phyloP scores from a whole-genome alignment of 2,113 vertebrate species.

The Apeltes quadracus region DNA sequence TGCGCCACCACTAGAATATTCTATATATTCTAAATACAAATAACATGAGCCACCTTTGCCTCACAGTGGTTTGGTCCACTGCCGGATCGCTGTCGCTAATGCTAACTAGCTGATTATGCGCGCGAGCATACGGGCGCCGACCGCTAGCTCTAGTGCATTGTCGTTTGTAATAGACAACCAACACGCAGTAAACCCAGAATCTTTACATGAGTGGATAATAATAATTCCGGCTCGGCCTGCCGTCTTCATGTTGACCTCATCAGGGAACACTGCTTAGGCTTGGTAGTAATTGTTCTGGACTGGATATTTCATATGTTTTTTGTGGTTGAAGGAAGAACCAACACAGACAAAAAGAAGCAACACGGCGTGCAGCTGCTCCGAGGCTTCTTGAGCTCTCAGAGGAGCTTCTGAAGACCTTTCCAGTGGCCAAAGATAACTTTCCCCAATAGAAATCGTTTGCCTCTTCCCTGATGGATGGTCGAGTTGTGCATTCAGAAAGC shows the following conservation, averaged over 20 bases:
- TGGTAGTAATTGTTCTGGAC: constrained; percentile 6
- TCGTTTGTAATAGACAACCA: no score
- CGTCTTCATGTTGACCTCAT: constrained; percentile 42
- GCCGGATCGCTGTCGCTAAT: no score
- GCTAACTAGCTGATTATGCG: no score
- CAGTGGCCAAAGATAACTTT: not conserved
- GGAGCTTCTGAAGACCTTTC: not conserved
- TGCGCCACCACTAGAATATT: no score
- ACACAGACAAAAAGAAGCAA: not conserved
- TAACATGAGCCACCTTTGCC: no score
- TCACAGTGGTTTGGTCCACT: no score
- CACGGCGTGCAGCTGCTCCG: not conserved
- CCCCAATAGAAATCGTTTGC: not conserved
- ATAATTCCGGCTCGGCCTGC: no score
- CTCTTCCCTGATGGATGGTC: not conserved
- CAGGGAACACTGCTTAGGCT: constrained; percentile 2
- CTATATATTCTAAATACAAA: no score
- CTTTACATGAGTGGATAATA: no score
- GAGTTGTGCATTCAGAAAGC: not conserved
- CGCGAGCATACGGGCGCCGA: no score
- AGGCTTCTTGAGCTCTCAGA: not conserved
- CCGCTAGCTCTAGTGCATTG: no score
- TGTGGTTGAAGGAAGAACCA: not conserved
- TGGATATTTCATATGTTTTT: constrained; percentile 10
- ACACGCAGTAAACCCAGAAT: no score